Conservation (phyloP, 2,888 invertebrate species). For the Eurois occulta region DNA sequence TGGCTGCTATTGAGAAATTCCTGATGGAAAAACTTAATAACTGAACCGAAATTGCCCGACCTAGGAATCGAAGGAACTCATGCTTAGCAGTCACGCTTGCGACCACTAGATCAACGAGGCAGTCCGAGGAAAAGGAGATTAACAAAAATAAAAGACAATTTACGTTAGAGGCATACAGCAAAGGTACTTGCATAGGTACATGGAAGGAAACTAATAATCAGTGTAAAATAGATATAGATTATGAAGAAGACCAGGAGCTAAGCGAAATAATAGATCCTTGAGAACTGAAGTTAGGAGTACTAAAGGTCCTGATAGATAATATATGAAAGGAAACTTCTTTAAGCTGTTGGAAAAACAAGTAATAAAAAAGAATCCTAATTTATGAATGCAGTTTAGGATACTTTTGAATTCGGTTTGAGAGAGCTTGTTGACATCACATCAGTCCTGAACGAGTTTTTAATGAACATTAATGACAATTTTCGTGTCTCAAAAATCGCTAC, state of each 20-base stretch:
- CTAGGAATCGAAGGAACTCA: too few species aligned
- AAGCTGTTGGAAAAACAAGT: neutral
- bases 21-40: too few species aligned
- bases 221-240: neutral
- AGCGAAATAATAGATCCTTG: neutral
- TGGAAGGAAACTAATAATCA: neutral
- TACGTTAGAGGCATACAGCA: neutral
- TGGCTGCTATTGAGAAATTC: too few species aligned
- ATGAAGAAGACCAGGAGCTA: too few species aligned
- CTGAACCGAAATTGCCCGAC: too few species aligned
- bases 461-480: conserved; percentile 27
- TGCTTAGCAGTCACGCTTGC: too few species aligned
- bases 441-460: conserved; percentile 23
- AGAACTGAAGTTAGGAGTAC: neutral
- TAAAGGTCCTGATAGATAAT: neutral
- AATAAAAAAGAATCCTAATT: neutral
- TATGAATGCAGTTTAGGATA: neutral
- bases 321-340: neutral
- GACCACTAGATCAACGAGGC: too few species aligned
- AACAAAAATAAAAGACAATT: neutral
- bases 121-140: too few species aligned
- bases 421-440: conserved; percentile 23
- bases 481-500: conserved; percentile 15
- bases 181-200: neutral
- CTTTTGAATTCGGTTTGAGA: conserved; percentile 1